phyloP scores from a whole-genome alignment of 1,140 invertebrate genomes.

The Drosophila funebris region DNA sequence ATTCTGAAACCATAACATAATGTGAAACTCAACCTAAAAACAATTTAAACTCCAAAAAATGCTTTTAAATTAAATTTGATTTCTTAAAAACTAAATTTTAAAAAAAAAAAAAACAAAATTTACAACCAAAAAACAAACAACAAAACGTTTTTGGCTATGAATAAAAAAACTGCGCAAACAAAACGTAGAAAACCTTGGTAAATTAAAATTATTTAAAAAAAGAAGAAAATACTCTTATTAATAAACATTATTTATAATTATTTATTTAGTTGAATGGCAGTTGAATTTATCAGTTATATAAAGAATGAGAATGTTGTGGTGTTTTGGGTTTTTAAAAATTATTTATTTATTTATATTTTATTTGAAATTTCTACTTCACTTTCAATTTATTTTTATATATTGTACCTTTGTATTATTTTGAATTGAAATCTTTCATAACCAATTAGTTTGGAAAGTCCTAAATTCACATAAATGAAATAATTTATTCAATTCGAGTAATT shows the following conservation, averaged over 20 bases:
- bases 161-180: conserved; percentile 36
- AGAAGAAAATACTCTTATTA: conserved; percentile 10
- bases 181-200: conserved; percentile 75
- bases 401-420: too few relatives aligned
- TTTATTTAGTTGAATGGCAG: conserved; percentile 43
- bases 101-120: conserved; percentile 28
- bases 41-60: conserved; percentile 55
- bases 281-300: conserved; percentile 2
- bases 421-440: background rate
- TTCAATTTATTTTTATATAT: too few relatives aligned
- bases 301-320: conserved; percentile 38
- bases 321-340: conserved; percentile 6
- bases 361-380: background rate
- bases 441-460: background rate
- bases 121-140: conserved; percentile 44
- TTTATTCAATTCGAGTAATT: background rate
- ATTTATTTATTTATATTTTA: conserved; percentile 4
- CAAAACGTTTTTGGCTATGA: conserved; percentile 41
- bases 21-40: conserved; percentile 53
- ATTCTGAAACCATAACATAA: conserved; percentile 31
- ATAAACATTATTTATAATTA: conserved; percentile 26
- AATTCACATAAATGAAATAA: background rate
- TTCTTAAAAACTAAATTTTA: conserved; percentile 25
- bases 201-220: conserved; percentile 45
- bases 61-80: conserved; percentile 56